These are phyloP conservation scores for Bubalus kerabau DNA, from an alignment of 2,113 vertebrate genomes.

Conservation along the genomic window DNA sequence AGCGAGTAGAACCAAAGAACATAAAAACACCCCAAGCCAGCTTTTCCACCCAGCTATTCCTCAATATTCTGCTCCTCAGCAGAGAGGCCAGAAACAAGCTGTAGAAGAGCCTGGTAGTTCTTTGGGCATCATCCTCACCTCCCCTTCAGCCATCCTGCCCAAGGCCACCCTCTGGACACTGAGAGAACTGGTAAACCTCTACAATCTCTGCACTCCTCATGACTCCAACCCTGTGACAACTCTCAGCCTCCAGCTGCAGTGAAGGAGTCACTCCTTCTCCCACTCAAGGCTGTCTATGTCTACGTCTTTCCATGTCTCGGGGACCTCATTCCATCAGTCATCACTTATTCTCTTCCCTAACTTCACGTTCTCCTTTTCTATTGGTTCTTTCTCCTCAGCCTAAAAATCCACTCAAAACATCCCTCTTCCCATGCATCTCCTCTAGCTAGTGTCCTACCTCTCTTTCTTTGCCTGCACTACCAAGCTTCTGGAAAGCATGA, in stretches of 20 bases:
- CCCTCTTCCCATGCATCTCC: background rate
- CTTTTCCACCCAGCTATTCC: background rate
- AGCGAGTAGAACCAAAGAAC: background rate
- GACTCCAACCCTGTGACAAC: background rate
- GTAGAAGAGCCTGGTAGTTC: background rate
- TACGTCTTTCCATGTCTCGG: background rate
- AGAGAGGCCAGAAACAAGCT: background rate
- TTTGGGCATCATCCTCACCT: background rate
- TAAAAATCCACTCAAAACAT: background rate
- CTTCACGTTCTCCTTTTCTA: background rate
- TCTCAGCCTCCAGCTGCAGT: background rate
- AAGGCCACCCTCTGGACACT: no score
- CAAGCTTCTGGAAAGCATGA: constrained; percentile 31
- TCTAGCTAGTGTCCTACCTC: background rate
- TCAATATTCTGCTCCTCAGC: background rate
- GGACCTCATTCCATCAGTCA: background rate
- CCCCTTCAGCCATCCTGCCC: background rate
- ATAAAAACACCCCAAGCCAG: background rate
- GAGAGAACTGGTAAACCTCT: background rate
- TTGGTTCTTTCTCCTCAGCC: background rate
- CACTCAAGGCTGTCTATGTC: background rate
- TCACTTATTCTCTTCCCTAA: background rate
- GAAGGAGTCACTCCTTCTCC: background rate
- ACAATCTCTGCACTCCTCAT: background rate
- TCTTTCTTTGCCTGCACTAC: background rate